Percentiles rank a stretch among this genome's conserved stretches.
Evolutionary conservation across 2,888 invertebrate species (phyloP).

Genomic region (Acanthosepion lycidas): DNA sequence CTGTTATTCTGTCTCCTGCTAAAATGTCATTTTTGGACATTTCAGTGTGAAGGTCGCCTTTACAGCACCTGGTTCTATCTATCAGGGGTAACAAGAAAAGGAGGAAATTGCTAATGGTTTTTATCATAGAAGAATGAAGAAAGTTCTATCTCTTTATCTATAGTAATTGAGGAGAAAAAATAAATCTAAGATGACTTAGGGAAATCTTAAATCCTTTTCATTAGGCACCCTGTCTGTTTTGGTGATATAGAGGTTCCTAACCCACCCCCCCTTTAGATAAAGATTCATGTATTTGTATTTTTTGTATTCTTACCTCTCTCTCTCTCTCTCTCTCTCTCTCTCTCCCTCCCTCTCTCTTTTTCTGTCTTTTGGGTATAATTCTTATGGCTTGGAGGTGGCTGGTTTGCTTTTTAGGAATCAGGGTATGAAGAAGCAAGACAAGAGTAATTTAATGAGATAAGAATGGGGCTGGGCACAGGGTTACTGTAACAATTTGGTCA

Average conservation of each 20-base stretch:
- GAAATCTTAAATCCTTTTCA: constrained; percentile 1
- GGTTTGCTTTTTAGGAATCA: background rate
- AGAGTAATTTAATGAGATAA: background rate
- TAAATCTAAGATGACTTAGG: background rate
- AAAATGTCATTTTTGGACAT: background rate
- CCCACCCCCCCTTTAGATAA: no score
- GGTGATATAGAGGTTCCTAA: background rate
- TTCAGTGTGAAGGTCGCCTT: background rate
- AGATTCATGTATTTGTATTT: no score
- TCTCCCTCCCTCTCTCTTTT: no score
- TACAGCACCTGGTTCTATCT: background rate
- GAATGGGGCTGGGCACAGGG: background rate
- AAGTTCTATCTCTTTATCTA: background rate
- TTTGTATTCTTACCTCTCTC: no score
- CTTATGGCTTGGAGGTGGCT: background rate
- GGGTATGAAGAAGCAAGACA: background rate
- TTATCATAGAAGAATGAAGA: background rate
- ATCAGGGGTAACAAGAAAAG: background rate
- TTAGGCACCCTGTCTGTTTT: background rate
- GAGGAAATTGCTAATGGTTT: background rate
- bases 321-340: no score
- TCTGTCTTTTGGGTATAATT: no score
- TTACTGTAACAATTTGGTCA: constrained; percentile 33
- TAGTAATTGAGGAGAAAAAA: constrained; percentile 18
- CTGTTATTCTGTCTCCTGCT: no score